phyloP scores from a whole-genome alignment of 2,888 invertebrate genomes.

The Ectemnius lituratus region DNA sequence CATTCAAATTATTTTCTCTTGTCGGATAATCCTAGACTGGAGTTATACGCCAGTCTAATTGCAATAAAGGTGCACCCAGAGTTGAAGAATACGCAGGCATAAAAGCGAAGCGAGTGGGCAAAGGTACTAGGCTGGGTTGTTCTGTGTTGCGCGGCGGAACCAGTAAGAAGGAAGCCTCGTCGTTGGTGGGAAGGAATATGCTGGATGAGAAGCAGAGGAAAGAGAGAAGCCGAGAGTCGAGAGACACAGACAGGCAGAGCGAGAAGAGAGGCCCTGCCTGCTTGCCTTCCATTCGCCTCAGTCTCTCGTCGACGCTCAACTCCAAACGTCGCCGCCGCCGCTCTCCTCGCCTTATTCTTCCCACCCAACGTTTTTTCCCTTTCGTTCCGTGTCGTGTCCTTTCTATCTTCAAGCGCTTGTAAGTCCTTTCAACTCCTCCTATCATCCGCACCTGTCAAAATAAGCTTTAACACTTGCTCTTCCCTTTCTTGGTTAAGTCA shows the following conservation, averaged over 20 bases:
- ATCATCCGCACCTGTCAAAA: constrained; percentile 18
- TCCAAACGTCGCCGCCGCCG: constrained; percentile 59
- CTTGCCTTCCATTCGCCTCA: constrained; percentile 59
- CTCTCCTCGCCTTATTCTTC: constrained; percentile 14
- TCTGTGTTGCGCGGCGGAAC: constrained; percentile 30
- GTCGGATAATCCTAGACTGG: too few species aligned
- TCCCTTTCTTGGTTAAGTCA: not conserved
- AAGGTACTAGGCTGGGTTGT: not conserved
- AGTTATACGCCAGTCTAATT: too few species aligned
- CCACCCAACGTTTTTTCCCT: not conserved
- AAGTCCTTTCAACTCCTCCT: constrained; percentile 7
- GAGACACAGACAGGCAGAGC: constrained; percentile 42
- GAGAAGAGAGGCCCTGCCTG: constrained; percentile 40
- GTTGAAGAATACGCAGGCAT: not conserved
- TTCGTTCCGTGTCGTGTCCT: not conserved
- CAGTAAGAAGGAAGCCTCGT: constrained; percentile 62
- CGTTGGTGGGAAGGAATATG: constrained; percentile 65
- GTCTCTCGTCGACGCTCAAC: constrained; percentile 71
- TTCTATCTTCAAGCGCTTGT: constrained; percentile 22
- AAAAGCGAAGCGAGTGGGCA: not conserved
- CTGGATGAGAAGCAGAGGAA: constrained; percentile 1
- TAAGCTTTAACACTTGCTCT: constrained; percentile 7
- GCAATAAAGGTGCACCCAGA: too few species aligned
- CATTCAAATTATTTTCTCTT: too few species aligned
- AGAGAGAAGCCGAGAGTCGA: constrained; percentile 30